Conservation (phyloP, 2,888 invertebrate species). For the Agrilus biguttatus region DNA sequence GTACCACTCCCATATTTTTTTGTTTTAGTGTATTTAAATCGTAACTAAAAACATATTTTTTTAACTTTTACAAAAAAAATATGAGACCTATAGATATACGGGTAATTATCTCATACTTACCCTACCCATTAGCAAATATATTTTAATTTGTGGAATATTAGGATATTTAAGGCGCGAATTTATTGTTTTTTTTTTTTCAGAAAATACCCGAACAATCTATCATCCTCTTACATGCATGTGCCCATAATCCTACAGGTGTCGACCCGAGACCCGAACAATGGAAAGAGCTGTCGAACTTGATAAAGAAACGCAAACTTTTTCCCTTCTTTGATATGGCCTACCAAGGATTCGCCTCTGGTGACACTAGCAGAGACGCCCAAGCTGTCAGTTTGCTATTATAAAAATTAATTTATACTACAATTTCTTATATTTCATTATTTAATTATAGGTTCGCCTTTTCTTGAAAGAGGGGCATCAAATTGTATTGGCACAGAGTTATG, state of each 20-base stretch:
- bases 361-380: slow-evolving; percentile 72
- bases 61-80: no score
- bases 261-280: slow-evolving; percentile 82
- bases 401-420: neutral
- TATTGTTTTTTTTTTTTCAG: slow-evolving; percentile 32
- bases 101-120: no score
- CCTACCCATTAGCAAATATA: no score
- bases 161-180: no score
- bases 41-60: no score
- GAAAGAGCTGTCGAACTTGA: slow-evolving; percentile 68
- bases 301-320: slow-evolving; percentile 68
- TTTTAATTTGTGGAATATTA: no score
- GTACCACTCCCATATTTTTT: no score
- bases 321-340: slow-evolving; percentile 99
- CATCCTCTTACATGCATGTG: slow-evolving; percentile 89
- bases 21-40: no score
- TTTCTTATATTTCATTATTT: neutral
- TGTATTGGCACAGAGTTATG: slow-evolving; percentile 83
- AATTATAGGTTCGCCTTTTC: slow-evolving; percentile 55
- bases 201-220: slow-evolving; percentile 85
- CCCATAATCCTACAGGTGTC: slow-evolving; percentile 96
- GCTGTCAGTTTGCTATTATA: slow-evolving; percentile 36
- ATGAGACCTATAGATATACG: no score
- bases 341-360: slow-evolving; percentile 90
- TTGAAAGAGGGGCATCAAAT: slow-evolving; percentile 78